These are phyloP conservation scores for Osmerus mordax DNA, from an alignment of 2,113 vertebrate genomes.

Conservation along the genomic window DNA sequence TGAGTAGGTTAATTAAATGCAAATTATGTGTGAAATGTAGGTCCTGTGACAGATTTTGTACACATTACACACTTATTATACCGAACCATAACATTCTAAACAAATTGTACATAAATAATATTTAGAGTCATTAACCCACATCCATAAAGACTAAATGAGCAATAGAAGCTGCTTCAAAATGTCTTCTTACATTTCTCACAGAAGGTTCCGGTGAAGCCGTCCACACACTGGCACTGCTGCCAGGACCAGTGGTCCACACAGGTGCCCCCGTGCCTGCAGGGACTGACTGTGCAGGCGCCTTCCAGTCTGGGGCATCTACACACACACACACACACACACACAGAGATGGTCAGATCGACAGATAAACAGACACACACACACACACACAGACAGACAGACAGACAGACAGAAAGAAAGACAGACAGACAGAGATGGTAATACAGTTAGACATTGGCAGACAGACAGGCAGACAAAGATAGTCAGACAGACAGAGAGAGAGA, in stretches of 20 bases:
- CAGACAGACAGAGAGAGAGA: constrained; percentile 2
- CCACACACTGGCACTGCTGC: constrained; percentile 89
- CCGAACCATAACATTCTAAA: too few relatives aligned
- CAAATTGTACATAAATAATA: too few relatives aligned
- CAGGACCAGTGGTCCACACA: constrained; percentile 94
- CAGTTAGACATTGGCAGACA: too few relatives aligned
- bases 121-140: too few relatives aligned
- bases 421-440: not conserved
- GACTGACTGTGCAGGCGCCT: constrained; percentile 80
- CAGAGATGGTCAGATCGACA: constrained; percentile 14
- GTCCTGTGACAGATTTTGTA: too few relatives aligned
- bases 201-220: constrained; percentile 87
- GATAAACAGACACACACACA: constrained; percentile 24
- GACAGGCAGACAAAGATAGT: not conserved
- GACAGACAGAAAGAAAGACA: constrained; percentile 6
- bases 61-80: too few relatives aligned
- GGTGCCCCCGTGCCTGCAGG: constrained; percentile 88
- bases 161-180: too few relatives aligned
- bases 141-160: too few relatives aligned
- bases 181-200: constrained; percentile 90
- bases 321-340: constrained; percentile 48
- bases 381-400: constrained; percentile 45
- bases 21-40: too few relatives aligned
- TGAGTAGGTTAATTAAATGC: too few relatives aligned
- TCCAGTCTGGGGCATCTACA: constrained; percentile 90